Evolutionary conservation across 2,888 invertebrate genomes (phyloP), one percentile per base, ranked within the genome.

Genomic region (Tineola bisselliella): DNA sequence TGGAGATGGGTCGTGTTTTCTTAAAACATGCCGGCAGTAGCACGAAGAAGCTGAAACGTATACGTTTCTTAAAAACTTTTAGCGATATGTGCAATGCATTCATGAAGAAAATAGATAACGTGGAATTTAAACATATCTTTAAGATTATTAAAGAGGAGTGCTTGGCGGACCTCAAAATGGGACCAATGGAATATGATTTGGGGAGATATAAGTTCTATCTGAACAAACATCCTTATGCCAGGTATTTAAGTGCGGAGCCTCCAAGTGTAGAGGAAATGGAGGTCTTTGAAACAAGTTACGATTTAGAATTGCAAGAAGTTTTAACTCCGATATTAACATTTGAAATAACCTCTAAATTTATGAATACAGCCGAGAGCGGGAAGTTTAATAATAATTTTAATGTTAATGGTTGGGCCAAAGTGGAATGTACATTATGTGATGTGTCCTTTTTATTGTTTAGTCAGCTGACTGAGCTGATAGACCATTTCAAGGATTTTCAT

Each of bases 231-330:
- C 68, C 71, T 0, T 83, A 79, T 43, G 66, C 74, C 0, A 66
- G 82, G 61, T 74, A 76, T 63, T 65, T 81, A 25, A 72, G 64
- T 5, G 62, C 44, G 18, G 30, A 61, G 8, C 10, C 13, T 43
- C 18, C n/a, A 12, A 5, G 4, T 17, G 48, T 25, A 1, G 1
- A 48, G 31, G 13, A 10, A 8, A 5, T 19, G 0, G 61, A 48
- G 0, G 30, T 61, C 1, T 61, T 61, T 8, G 52, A 52, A 52
- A 3, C 59, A 0, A 63, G 67, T 8, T 73, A 73, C 59, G 77
- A 82, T 62, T 62, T 82, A 3, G 75, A 75, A 30, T 57, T 84
- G 0, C 70, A 81, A 63, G 83, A 84, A 61, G 69, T 66, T 0
- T 8, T 75, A 0, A 60, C 65, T 0, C 81, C 82, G 0, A 64